Base-by-base conservation (phyloP, 2,797 vertebrate species). In the Gallinago solitaria region DNA sequence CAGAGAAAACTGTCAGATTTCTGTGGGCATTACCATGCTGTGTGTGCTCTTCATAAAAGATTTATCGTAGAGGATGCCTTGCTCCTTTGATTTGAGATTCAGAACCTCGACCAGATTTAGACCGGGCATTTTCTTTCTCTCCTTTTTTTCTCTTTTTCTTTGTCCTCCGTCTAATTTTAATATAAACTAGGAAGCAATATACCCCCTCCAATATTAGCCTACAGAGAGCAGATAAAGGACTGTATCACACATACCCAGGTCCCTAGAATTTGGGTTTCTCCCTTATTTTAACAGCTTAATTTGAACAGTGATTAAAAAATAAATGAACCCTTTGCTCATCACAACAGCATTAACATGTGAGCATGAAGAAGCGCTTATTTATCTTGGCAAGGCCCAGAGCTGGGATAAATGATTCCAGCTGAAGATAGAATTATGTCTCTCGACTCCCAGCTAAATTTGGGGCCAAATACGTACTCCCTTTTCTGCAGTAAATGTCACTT, bases 31-130 rank as follows among this genome's bases (percentile, higher is more conserved):
- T 94, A 64, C 94, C 81, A 73, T 88, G 90, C 94, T 92, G 27
- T 50, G 79, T 95, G 74, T 70, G 83, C 78, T 97, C 90, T 84
- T 92, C 93, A 97, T 96, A 87, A 95, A 97, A 95, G 79, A 94
- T 97, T 97, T 65, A 96, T 97, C 3, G 15, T 7, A 15, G 64
- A 95, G 64, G 86, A 85, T 95, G 95, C 89, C 93, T 95, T 9
- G 0, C 6, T 95, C 51, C 85, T 95, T 97, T 96, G 96, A 97
- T 96, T 89, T 91, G 93, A 73, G 91, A 93, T 97, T 94, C 90
- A 94, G 83, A 90, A 85, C 54, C 65, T 83, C 0, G 2, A 68
- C 71, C 86, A 95, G 75, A 85, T 96, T 94, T 87, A 95, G 81
- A 92, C 84, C 74, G 84, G 69, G n/a, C 56, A 48, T 94, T 95